These are phyloP conservation scores for Phymatocera aterrima DNA, from an alignment of 2,888 invertebrate genomes.

Conservation along the genomic window DNA sequence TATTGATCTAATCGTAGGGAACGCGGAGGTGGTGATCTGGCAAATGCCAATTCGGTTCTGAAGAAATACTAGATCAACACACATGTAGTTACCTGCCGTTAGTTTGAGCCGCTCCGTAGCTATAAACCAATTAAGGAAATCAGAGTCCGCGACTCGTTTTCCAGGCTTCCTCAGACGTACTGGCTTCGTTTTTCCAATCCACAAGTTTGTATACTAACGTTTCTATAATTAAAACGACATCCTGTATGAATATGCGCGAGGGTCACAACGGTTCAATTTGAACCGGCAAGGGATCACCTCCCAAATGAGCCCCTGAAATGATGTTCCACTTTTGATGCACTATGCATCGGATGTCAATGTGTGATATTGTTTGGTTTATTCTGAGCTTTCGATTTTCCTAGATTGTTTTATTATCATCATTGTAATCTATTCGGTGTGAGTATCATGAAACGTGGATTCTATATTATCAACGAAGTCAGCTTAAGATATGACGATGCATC, in stretches of 20 bases:
- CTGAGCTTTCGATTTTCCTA: neutral
- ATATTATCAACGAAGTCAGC: too few relatives aligned
- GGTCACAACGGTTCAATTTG: neutral
- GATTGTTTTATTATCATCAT: neutral
- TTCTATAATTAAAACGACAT: conserved; percentile 7
- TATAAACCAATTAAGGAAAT: conserved; percentile 7
- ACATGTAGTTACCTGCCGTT: neutral
- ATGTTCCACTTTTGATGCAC: neutral
- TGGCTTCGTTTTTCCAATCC: neutral
- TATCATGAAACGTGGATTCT: neutral
- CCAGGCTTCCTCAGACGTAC: neutral
- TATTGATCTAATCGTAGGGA: neutral
- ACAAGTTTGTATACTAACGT: neutral
- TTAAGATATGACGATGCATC: too few relatives aligned
- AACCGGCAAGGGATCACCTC: neutral
- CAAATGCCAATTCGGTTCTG: neutral
- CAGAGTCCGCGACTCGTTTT: neutral
- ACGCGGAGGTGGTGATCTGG: neutral
- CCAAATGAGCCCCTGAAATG: neutral
- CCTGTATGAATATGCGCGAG: conserved; percentile 1
- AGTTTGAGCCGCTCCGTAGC: too few relatives aligned
- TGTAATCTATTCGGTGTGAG: too few relatives aligned
- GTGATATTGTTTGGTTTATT: neutral
- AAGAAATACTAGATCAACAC: neutral
- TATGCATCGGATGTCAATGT: neutral